Percentiles rank a stretch among this genome's conserved stretches.
Evolutionary conservation across 2,888 invertebrate species (phyloP).

Genomic region (Synergus itoensis): DNA sequence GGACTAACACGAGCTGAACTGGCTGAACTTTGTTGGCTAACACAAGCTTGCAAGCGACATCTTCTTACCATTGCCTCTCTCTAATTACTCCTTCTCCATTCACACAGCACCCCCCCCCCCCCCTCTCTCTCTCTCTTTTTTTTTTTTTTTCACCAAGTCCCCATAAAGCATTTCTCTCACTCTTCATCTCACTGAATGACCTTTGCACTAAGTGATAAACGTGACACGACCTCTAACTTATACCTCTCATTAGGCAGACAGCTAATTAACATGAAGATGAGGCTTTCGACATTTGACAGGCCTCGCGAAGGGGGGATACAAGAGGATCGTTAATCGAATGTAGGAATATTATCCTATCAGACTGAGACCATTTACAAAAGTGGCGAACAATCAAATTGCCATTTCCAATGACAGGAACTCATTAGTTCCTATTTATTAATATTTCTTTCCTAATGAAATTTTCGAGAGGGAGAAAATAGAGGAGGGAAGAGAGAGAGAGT

Average conservation of each 20-base stretch:
- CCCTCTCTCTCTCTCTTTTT: slow-evolving; percentile 28
- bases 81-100: slow-evolving; percentile 20
- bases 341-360: slow-evolving; percentile 15
- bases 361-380: slow-evolving; percentile 32
- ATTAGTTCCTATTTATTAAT: background rate
- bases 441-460: background rate
- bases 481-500: background rate
- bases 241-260: slow-evolving; percentile 68
- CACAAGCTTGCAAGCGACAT: slow-evolving; percentile 48
- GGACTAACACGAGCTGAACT: slow-evolving; percentile 45
- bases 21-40: slow-evolving; percentile 55
- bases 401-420: background rate
- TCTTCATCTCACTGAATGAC: slow-evolving; percentile 42
- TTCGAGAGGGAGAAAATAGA: background rate
- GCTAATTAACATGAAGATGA: slow-evolving; percentile 71
- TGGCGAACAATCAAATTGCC: slow-evolving; percentile 47
- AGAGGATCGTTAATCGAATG: slow-evolving; percentile 65
- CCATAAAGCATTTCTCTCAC: slow-evolving; percentile 40
- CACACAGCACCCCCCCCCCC: slow-evolving; percentile 5
- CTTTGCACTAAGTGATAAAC: slow-evolving; percentile 62
- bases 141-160: slow-evolving; percentile 27
- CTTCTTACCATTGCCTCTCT: slow-evolving; percentile 18
- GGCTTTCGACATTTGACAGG: slow-evolving; percentile 69
- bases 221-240: slow-evolving; percentile 71
- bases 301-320: background rate